Base-by-base conservation (phyloP, 2,888 invertebrate species). In the Pandemis cinnamomeana region DNA sequence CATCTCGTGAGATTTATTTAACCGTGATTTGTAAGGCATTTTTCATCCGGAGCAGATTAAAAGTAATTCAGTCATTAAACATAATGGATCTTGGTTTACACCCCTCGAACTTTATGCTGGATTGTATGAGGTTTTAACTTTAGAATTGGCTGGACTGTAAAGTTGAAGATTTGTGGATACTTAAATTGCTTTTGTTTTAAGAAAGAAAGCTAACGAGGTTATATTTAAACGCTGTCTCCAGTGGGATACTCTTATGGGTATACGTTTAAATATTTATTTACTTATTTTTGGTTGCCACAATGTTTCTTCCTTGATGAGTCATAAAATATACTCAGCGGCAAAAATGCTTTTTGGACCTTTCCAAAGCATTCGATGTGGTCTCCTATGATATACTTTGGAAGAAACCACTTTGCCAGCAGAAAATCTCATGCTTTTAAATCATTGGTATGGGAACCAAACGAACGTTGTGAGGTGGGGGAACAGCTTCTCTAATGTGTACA, bases 1-100 rank as follows among this genome's bases (percentile, higher is more conserved):
- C 88, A 91, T 92, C 90, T 87, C 85, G 81, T 79, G 83, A 90
- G 89, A 91, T 91, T 91, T 89, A 91, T 91, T 89, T 87, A 85
- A 85, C 86, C 85, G 86, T 89, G 87, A 89, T 90, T 89, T 89
- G 86, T 87, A 87, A 87, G 85, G 81, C 85, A 89, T 89, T 90
- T 89, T 83, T 91, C 87, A 87, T 88, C 83, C 79, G 82, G 67
- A 77, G 76, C 81, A 86, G 87, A 89, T 89, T 89, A 88, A 89
- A 90, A 87, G 87, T 87, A 90, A 89, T 87, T 86, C 84, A 83
- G 85, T 85, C 89, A 86, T 91, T 89, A 90, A 89, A 89, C 84
- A 82, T 88, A 87, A 90, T 88, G 87, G 86, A 81, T 77, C 82
- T 82, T 80, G 82, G 84, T 87, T 89, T 87, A 87, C 84, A 83